Conservation (phyloP, 2,113 vertebrate genomes). For the Hemichromis elongatus region DNA sequence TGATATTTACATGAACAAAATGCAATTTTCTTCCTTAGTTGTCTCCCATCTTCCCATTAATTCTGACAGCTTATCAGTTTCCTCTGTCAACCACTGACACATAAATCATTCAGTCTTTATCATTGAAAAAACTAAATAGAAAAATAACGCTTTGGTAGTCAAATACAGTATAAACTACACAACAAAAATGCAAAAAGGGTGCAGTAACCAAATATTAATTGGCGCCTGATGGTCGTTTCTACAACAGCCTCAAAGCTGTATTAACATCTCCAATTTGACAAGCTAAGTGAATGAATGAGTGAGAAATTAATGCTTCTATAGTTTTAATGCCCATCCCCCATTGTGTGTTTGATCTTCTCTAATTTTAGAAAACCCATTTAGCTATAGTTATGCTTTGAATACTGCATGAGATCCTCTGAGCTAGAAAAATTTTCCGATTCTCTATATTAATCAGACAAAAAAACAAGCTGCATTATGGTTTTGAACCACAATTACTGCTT, state of each 20-base stretch:
- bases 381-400: neutral
- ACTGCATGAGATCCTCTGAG: neutral
- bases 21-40: neutral
- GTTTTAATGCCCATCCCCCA: neutral
- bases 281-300: neutral
- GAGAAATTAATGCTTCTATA: neutral
- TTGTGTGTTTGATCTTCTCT: constrained; percentile 26
- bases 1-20: constrained; percentile 5
- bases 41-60: neutral
- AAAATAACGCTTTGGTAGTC: neutral
- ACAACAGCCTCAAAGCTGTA: neutral
- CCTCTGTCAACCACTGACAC: neutral
- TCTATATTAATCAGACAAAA: neutral
- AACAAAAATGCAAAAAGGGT: neutral
- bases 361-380: constrained; percentile 32
- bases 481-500: neutral
- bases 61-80: neutral
- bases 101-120: neutral
- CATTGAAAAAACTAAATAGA: neutral
- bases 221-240: neutral
- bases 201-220: neutral
- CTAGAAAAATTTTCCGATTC: neutral
- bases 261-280: neutral
- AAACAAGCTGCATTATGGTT: neutral
- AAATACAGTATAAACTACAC: neutral